A percentile compares a stretch with the other conserved stretches of the same genome.
Evolutionary conservation across 2,888 invertebrate species (phyloP).

Genomic region (Ophraella communa): DNA sequence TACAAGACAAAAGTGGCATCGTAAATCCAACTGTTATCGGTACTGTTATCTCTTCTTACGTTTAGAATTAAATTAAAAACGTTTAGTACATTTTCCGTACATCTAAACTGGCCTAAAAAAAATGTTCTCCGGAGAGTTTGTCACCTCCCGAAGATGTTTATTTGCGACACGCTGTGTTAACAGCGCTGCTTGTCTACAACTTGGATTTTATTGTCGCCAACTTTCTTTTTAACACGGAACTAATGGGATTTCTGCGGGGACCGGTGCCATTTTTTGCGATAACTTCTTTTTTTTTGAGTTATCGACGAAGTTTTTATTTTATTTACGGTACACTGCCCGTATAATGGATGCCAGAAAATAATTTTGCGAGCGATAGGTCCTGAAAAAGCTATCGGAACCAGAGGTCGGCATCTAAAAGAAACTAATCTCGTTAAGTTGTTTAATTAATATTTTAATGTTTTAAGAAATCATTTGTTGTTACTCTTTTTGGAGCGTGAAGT

Average conservation of each 20-base stretch:
- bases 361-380: no score
- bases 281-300: conserved; percentile 11
- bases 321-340: background rate
- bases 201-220: conserved; percentile 30
- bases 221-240: conserved; percentile 32
- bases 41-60: no score
- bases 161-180: conserved; percentile 37
- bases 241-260: conserved; percentile 34
- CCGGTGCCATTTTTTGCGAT: conserved; percentile 9
- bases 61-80: no score
- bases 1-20: no score
- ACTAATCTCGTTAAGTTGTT: no score
- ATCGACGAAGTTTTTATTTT: background rate
- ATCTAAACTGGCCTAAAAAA: conserved; percentile 3
- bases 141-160: conserved; percentile 27
- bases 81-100: background rate
- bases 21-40: no score
- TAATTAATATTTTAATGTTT: no score
- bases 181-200: conserved; percentile 31
- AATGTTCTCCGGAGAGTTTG: conserved; percentile 11
- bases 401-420: background rate
- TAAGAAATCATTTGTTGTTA: no score
- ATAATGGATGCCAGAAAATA: no score
- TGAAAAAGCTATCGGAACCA: background rate
- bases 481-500: no score